Evolutionary conservation across 2,797 vertebrate genomes (phyloP).

Genomic region (Zalophus californianus): DNA sequence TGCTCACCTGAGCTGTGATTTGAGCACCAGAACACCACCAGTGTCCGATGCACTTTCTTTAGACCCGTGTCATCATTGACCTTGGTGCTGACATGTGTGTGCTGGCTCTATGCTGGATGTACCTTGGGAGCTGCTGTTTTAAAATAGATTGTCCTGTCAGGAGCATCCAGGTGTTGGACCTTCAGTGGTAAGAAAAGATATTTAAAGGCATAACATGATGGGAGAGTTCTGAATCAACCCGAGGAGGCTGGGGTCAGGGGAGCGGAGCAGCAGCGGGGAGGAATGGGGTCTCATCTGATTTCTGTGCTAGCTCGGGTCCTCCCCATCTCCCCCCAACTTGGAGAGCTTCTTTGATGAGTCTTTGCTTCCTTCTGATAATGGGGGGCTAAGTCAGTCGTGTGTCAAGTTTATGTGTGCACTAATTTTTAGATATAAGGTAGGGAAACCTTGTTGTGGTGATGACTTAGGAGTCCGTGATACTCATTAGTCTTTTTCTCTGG

Average conservation of each 20-base stretch:
- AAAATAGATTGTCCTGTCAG: constrained; percentile 24
- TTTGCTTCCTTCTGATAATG: constrained; percentile 51
- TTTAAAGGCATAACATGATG: background rate
- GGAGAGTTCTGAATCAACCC: background rate
- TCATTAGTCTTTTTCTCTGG: background rate
- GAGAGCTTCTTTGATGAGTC: constrained; percentile 33
- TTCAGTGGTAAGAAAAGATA: background rate
- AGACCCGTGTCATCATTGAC: background rate
- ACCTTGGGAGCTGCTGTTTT: background rate
- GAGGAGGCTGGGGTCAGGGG: background rate
- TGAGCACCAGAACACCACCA: background rate
- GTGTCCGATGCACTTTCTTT: background rate
- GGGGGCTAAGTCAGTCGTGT: background rate
- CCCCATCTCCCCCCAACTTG: background rate
- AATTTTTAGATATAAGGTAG: background rate
- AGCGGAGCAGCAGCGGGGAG: too few species aligned
- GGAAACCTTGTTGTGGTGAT: background rate
- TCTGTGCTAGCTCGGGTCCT: background rate
- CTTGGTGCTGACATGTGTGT: background rate
- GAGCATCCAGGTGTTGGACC: background rate
- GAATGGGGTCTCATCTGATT: background rate
- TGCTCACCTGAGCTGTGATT: background rate
- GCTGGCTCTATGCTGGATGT: background rate
- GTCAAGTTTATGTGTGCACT: background rate
- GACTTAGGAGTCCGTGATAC: background rate